phyloP scores from a whole-genome alignment of 1,140 invertebrate genomes.

The Amyelois transitella region DNA sequence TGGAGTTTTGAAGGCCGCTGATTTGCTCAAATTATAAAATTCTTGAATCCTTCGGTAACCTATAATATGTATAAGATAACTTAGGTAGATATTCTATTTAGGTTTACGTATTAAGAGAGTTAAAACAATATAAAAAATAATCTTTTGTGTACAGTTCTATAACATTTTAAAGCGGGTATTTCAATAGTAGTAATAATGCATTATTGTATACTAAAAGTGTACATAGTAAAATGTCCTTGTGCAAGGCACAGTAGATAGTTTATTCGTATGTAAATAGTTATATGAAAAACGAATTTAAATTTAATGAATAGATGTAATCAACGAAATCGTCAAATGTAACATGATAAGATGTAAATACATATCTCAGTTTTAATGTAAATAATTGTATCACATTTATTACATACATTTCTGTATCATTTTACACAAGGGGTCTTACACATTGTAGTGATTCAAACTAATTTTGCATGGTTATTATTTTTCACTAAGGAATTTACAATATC shows the following conservation, averaged over 20 bases:
- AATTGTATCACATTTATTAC: constrained; percentile 23
- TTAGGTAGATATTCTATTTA: neutral
- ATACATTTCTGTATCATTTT: neutral
- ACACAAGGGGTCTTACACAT: neutral
- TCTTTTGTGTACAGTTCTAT: neutral
- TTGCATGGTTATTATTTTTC: neutral
- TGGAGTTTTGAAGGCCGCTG: constrained; percentile 30
- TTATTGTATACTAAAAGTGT: constrained; percentile 15
- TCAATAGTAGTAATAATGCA: neutral
- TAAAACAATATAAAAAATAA: no score
- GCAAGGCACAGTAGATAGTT: constrained; percentile 47
- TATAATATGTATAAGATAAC: constrained; percentile 3
- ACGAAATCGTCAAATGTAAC: constrained; percentile 26
- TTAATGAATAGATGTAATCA: constrained; percentile 29
- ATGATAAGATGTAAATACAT: constrained; percentile 44
- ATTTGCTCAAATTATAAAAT: constrained; percentile 52
- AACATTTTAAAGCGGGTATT: neutral
- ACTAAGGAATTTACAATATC: neutral
- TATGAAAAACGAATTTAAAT: constrained; percentile 31
- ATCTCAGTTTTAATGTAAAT: constrained; percentile 41
- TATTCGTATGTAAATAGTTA: constrained; percentile 26
- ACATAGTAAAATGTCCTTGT: constrained; percentile 32
- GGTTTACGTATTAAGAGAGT: neutral
- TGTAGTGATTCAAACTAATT: no score
- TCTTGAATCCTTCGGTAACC: constrained; percentile 8